Evolutionary conservation across 2,113 vertebrate species (phyloP), one percentile per base, ranked within the genome.

Genomic region (Eupsittula cactorum): DNA sequence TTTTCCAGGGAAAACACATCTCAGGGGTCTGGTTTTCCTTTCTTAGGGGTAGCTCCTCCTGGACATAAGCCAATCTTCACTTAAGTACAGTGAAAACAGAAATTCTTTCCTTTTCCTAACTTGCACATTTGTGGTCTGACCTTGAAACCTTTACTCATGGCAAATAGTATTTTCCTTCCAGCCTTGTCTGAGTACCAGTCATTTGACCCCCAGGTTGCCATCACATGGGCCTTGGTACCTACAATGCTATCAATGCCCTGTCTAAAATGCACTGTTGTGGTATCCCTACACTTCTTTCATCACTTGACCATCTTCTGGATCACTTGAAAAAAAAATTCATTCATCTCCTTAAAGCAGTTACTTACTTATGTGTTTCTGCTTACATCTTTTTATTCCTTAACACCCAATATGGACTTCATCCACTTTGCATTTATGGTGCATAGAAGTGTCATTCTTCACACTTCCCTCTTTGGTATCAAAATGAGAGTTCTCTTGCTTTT

Each of bases 211-310:
- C 65, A 76, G 15, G 9, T 3, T 62, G 33, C 46, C 57, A 41
- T 81, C 60, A 20, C 8, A 15, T 5, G 17, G 24, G 74, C 69
- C 28, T 85, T 49, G 39, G 44, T 67, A 79, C 46, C 29, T 46
- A 23, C 49, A 59, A 33, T 37, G 29, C 7, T 60, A 11, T 21
- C 21, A 25, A 53, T 21, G 41, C 44, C 74, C 35, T 20, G 46
- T 27, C 60, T 35, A n/a, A 76, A 82, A 28, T 21, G 16, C 77
- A 70, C n/a, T 55, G 44, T 6, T 13, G 13, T 62, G 11, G 7
- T 69, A 29, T 15, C 63, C 21, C 55, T 33, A 2, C 0, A 0
- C 20, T 65, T 47, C 67, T 75, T 57, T 35, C 77, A 60, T 86
- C 67, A 57, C 25, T 28, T 91, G 52, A 59, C 52, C n/a, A 57